Evolutionary conservation across 2,113 vertebrate genomes (phyloP), one percentile per base, ranked within the genome.

Genomic region (Peromyscus maniculatus): DNA sequence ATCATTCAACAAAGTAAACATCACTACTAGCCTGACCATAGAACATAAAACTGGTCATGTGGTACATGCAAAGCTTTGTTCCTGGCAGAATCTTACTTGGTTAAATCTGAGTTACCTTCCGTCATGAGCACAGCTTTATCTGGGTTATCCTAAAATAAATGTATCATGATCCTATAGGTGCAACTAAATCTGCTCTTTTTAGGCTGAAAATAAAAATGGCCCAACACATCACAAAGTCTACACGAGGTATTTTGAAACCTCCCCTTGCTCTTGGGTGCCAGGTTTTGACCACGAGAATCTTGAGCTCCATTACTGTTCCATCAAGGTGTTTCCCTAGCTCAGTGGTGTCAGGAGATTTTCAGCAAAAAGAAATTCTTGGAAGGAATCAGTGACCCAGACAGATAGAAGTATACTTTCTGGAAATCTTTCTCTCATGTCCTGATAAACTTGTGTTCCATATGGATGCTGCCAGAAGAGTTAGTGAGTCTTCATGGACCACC

Each of bases 1-100:
- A 7, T 88, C 67, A 94, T 95, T 97, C 49, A 90, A 11, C 95
- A n/a, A 96, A 95, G 26, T 87, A 64, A 83, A 78, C 80, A 78
- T 8, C 43, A 36, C 66, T 71, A 24, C 16, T 77, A 74, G 64
- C 52, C 49, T 78, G 64, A 55, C 67, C 79, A 89, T 62, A 90
- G 71, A 79, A 46, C 21, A 55, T 2, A 22, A n/a, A 66, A 49
- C 43, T 72, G 36, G 22, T 69, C 91, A 43, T 9, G 79, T 64
- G 74, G 39, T 39, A 67, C 33, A 0, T 59, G 39, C 33, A 89
- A 96, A 92, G 17, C 64, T 86, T 55, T 28, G 10, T 9, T 31
- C 24, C 16, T 55, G 64, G 64, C 33, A 90, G 92, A 89, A 79
- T 91, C 93, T 71, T 62, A 74, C 52, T 57, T 24, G 86, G 39